phyloP scores from a whole-genome alignment of 1,140 invertebrate species.

The Brachionus sp. region DNA sequence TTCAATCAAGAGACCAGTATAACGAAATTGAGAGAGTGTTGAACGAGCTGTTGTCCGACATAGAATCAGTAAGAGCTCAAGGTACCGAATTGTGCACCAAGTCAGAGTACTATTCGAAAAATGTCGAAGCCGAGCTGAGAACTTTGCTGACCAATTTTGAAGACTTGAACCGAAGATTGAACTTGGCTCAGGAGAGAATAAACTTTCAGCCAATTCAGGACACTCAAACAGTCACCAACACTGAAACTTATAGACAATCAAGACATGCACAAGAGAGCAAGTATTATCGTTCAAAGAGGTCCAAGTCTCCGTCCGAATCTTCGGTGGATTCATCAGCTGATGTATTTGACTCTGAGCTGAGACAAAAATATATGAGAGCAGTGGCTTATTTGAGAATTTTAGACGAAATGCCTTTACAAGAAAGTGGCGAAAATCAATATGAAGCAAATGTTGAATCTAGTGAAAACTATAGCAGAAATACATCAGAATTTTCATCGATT shows the following conservation, averaged over 20 bases:
- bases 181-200: background rate
- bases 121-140: background rate
- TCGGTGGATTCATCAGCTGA: background rate
- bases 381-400: slow-evolving; percentile 44
- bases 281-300: slow-evolving; percentile 11
- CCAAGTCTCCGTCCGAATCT: slow-evolving; percentile 37
- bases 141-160: slow-evolving; percentile 34
- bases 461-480: background rate
- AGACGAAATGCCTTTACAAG: background rate
- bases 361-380: slow-evolving; percentile 34
- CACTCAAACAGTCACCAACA: background rate
- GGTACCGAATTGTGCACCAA: slow-evolving; percentile 30
- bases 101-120: slow-evolving; percentile 27
- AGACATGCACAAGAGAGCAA: slow-evolving; percentile 37
- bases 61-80: slow-evolving; percentile 13
- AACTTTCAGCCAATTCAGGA: slow-evolving; percentile 6
- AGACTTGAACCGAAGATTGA: slow-evolving; percentile 30
- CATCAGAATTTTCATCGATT: background rate
- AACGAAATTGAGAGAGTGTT: background rate
- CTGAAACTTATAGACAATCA: background rate
- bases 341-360: slow-evolving; percentile 32
- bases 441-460: background rate
- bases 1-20: background rate
- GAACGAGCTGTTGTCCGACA: slow-evolving; percentile 1
- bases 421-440: background rate